These are phyloP conservation scores for Ardeotis arabs DNA, from an alignment of 2,113 vertebrate genomes.

Conservation along the genomic window DNA sequence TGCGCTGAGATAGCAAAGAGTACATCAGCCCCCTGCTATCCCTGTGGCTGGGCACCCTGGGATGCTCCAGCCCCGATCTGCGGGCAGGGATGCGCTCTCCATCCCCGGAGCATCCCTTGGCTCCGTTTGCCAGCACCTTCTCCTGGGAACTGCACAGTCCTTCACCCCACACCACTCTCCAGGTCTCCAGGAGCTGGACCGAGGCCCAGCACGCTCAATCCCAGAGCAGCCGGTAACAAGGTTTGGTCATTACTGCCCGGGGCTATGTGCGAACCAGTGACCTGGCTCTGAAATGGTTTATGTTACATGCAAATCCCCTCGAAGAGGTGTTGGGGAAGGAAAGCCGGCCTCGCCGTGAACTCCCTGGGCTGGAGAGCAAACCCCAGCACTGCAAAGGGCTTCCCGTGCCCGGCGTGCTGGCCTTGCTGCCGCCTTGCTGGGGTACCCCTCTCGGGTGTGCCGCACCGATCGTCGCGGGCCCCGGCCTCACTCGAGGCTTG, in stretches of 20 bases:
- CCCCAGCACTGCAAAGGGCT: background rate
- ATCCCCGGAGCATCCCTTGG: background rate
- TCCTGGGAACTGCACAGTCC: background rate
- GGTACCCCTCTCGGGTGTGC: background rate
- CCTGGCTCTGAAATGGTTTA: constrained; percentile 61
- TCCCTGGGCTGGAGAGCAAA: constrained; percentile 40
- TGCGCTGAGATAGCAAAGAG: background rate
- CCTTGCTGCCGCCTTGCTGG: fast-evolving
- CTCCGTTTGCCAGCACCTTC: background rate
- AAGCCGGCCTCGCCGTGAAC: constrained; percentile 48
- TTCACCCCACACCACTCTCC: background rate
- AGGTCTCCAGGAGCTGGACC: constrained; percentile 44
- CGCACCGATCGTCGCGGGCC: background rate
- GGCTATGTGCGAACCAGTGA: constrained; percentile 53
- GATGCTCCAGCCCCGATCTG: background rate
- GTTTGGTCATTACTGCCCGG: constrained; percentile 57
- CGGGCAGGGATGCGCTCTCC: background rate
- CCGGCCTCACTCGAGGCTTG: background rate
- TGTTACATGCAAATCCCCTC: constrained; percentile 56
- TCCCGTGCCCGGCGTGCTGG: fast-evolving
- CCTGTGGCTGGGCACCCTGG: fast-evolving
- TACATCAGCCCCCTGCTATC: background rate
- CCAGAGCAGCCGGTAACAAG: constrained; percentile 23
- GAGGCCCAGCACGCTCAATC: background rate
- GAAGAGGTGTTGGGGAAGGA: constrained; percentile 53